These are phyloP conservation scores for Hippocampus comes DNA, from an alignment of 2,113 vertebrate species.

Conservation along the genomic window DNA sequence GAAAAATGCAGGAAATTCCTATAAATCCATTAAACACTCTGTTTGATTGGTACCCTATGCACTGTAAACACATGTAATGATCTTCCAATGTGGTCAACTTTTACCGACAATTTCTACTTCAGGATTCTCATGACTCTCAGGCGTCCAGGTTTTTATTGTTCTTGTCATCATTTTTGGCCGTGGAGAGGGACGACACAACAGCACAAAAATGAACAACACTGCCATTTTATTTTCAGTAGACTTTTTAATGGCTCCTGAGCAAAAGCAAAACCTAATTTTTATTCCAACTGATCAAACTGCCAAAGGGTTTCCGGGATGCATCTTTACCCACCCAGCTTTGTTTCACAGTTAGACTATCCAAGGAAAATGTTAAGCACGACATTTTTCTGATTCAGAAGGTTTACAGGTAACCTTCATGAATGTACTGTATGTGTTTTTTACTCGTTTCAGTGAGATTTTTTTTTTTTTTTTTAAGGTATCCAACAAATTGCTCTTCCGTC, in stretches of 20 bases:
- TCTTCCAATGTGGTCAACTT: conserved; percentile 36
- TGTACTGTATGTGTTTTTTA: not conserved
- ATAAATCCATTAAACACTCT: conserved; percentile 39
- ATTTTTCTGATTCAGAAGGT: not conserved
- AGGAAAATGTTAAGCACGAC: not conserved
- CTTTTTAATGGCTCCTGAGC: conserved; percentile 16
- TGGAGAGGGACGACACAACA: conserved; percentile 13
- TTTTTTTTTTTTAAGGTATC: not conserved
- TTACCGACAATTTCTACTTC: conserved; percentile 1
- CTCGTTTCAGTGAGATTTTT: not conserved
- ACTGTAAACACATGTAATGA: conserved; percentile 56
- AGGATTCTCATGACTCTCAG: conserved; percentile 3
- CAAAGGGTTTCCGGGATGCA: conserved; percentile 58
- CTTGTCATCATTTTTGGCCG: conserved; percentile 11
- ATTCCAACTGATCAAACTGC: conserved; percentile 59
- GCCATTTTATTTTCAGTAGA: conserved; percentile 42
- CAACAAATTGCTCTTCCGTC: conserved; percentile 16
- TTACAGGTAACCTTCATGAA: not conserved
- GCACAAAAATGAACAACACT: conserved; percentile 58
- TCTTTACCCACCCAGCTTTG: conserved; percentile 25
- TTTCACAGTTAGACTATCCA: not conserved
- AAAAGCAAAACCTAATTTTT: conserved; percentile 50
- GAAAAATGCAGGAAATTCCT: conserved; percentile 43
- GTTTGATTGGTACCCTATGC: conserved; percentile 61
- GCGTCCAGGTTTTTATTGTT: not conserved